Percentiles rank a stretch among this genome's conserved stretches.
phyloP scores from a whole-genome alignment of 2,888 invertebrate species.

The Mesorhabditis spiculigera region DNA sequence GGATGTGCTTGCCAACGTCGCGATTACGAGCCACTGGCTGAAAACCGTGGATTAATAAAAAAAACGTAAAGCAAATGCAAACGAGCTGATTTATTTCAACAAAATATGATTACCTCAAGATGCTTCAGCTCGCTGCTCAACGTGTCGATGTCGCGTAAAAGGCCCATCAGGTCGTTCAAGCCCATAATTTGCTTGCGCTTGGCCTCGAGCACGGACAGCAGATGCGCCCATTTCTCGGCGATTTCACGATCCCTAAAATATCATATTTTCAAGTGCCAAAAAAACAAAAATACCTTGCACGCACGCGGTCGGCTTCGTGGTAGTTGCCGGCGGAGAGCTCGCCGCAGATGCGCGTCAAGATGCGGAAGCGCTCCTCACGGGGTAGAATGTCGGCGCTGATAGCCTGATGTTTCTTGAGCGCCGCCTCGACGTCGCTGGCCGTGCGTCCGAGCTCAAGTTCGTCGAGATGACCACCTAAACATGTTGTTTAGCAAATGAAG shows the following conservation, averaged over 20 bases:
- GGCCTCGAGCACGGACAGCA: conserved; percentile 79
- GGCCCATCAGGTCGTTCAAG: conserved; percentile 79
- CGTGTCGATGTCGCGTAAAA: conserved; percentile 86
- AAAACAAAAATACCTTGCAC: conserved; percentile 64
- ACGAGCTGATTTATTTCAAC: no score
- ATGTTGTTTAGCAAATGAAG: not conserved
- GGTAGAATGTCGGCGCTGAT: conserved; percentile 93
- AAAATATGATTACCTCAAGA: conserved; percentile 72
- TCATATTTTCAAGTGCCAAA: not conserved
- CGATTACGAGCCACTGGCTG: conserved; percentile 38
- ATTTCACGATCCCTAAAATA: conserved; percentile 72
- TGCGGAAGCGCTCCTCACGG: conserved; percentile 85
- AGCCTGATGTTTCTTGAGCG: conserved; percentile 95
- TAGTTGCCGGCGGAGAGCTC: conserved; percentile 87
- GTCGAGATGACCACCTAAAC: conserved; percentile 60
- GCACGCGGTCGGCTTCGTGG: conserved; percentile 79
- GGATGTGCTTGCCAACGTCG: conserved; percentile 86
- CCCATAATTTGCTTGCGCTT: conserved; percentile 66
- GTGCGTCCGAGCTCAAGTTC: conserved; percentile 70
- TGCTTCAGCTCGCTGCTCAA: conserved; percentile 79
- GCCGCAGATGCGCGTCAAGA: conserved; percentile 85
- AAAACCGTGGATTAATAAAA: conserved; percentile 3
- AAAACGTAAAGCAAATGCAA: no score
- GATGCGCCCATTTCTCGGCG: conserved; percentile 75
- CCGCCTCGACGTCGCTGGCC: conserved; percentile 88